phyloP scores from a whole-genome alignment of 2,113 vertebrate genomes.

The Castor canadensis region DNA sequence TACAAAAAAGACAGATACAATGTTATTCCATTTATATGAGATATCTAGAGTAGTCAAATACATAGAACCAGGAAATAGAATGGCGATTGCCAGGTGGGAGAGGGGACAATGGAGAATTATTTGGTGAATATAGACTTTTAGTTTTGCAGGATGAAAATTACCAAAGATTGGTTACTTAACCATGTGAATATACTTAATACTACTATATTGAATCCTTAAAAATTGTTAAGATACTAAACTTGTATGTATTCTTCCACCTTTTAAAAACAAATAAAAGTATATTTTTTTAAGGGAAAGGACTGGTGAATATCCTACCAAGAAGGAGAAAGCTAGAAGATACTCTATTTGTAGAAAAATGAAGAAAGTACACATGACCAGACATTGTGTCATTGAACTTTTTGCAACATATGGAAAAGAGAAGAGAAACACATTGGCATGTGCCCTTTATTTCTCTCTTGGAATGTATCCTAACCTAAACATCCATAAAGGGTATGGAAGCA shows the following conservation, averaged over 20 bases:
- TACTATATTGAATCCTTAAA: background rate
- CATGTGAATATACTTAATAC: background rate
- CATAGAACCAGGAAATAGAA: background rate
- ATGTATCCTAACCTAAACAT: background rate
- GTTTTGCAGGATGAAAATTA: background rate
- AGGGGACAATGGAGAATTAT: background rate
- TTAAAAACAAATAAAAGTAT: background rate
- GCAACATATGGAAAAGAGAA: background rate
- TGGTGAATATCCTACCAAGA: background rate
- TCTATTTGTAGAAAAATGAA: background rate
- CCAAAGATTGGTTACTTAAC: background rate
- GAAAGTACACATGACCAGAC: background rate
- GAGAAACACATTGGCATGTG: background rate
- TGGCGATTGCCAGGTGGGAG: background rate
- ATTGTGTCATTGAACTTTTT: rapidly evolving
- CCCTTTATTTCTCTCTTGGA: background rate
- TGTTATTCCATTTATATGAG: background rate
- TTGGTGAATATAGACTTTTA: background rate
- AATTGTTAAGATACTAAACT: background rate
- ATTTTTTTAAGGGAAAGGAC: background rate
- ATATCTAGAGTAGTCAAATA: background rate
- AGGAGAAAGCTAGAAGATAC: background rate
- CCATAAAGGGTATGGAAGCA: no score
- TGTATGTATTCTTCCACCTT: background rate
- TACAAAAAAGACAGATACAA: background rate